These are phyloP conservation scores for Neodiprion pinetum DNA, from an alignment of 1,140 invertebrate genomes.

Conservation along the genomic window DNA sequence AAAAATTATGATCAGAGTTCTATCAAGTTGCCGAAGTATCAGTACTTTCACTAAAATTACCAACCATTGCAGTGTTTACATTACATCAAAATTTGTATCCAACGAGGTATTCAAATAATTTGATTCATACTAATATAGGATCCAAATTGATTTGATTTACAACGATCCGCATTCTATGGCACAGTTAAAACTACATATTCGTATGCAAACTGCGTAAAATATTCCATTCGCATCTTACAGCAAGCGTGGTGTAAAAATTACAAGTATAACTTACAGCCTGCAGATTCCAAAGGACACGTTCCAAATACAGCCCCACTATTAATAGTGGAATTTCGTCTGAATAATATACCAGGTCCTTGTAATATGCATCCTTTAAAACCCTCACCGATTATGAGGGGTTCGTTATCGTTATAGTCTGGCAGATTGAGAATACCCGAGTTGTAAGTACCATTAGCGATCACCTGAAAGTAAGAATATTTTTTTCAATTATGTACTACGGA, in stretches of 20 bases:
- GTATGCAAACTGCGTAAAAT: neutral
- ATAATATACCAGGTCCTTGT: conserved; percentile 82
- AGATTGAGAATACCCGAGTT: conserved; percentile 76
- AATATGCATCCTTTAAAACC: conserved; percentile 83
- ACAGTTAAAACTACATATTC: too few species aligned
- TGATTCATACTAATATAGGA: too few species aligned
- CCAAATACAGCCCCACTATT: conserved; percentile 76
- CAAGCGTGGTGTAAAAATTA: neutral
- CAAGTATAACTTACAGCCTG: conserved; percentile 69
- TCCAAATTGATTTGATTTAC: too few species aligned
- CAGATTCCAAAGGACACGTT: conserved; percentile 73
- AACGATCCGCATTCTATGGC: too few species aligned
- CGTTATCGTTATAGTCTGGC: conserved; percentile 67
- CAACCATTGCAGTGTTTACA: too few species aligned
- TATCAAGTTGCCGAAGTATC: too few species aligned
- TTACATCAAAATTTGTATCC: too few species aligned
- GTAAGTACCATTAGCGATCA: conserved; percentile 80
- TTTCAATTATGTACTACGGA: too few species aligned
- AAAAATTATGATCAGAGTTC: too few species aligned
- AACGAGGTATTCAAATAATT: too few species aligned
- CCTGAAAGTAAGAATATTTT: conserved; percentile 52
- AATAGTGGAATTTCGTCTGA: conserved; percentile 66
- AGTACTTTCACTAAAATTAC: too few species aligned
- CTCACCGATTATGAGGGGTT: conserved; percentile 76
- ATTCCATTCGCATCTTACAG: neutral